phyloP scores from a whole-genome alignment of 2,113 vertebrate species.

The Fulmarus glacialis region DNA sequence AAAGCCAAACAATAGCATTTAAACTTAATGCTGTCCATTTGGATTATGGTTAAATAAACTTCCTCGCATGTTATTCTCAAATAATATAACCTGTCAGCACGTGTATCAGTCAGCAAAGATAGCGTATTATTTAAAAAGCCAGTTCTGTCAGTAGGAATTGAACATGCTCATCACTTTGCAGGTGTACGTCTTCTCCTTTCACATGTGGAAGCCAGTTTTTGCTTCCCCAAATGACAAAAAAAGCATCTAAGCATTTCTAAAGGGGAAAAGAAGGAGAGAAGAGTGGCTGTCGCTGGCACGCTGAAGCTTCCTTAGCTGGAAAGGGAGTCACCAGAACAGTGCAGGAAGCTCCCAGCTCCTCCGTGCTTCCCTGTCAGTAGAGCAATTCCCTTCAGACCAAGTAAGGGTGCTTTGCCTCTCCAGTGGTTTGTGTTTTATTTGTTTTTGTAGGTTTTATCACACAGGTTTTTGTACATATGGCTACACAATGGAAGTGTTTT shows the following conservation, averaged over 20 bases:
- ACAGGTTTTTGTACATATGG: background rate
- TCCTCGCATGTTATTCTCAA: background rate
- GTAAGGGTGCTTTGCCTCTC: background rate
- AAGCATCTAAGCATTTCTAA: background rate
- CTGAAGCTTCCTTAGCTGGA: background rate
- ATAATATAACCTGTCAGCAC: conserved; percentile 12
- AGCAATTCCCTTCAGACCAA: background rate
- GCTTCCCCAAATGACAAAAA: background rate
- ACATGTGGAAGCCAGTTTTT: background rate
- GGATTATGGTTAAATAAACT: conserved; percentile 38
- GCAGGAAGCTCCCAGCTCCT: background rate
- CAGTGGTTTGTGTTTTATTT: background rate
- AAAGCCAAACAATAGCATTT: conserved; percentile 14
- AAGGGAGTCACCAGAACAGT: background rate
- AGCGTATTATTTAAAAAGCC: background rate
- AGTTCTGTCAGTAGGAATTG: background rate
- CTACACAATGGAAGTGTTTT: background rate
- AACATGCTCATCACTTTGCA: background rate
- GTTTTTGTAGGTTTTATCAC: background rate
- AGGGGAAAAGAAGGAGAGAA: background rate
- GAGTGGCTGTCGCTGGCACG: background rate
- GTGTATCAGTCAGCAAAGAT: background rate
- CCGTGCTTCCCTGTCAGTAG: background rate
- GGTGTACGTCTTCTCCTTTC: background rate
- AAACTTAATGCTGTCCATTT: background rate